Evolutionary conservation across 2,113 vertebrate species (phyloP), one percentile per base, ranked within the genome.

Genomic region (Tyrannus savana): DNA sequence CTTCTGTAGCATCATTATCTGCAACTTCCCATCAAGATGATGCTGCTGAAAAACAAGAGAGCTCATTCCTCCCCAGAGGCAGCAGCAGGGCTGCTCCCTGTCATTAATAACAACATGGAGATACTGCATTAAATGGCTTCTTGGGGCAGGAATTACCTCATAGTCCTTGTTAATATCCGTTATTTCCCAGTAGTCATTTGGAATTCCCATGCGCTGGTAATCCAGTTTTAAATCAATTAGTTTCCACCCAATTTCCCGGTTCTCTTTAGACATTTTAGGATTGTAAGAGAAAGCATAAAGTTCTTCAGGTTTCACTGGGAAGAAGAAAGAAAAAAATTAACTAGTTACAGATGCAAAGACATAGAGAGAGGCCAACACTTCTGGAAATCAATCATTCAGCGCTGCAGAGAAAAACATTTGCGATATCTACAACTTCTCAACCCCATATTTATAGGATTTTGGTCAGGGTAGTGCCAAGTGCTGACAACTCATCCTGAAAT

Each of bases 201-300:
- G 98, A 44, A 99, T 96, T 35, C 98, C 98, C 98, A 99, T 98
- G 37, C 97, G 97, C 44, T 92, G 97, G 80, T 98, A 99, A 74
- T 99, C 98, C 33, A 97, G 95, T 41, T 87, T 93, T 71, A 98
- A 58, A 84, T 98, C 97, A 78, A 98, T 97, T 75, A 98, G 27
- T 31, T 97, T 98, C 98, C 98, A 98, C 7, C 98, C 98, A 49
- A 89, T 87, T n/a, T 97, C 96, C 53, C 98, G 97, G 75, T 62
- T 98, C 31, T 97, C 97, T 86, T 98, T 98, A n/a, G 97, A 97
- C 83, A 94, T 96, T 69, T 98, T 98, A 10, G 98, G 98, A 58
- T 98, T 98, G 82, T 98, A 99, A 39, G 98, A 97, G 85, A 99
- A 99, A 44, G 98, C 98, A 93, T 98, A 98, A 68, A 99, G 97